Base-by-base conservation (phyloP, 2,797 vertebrate species). In the Lycodopsis pacificus region DNA sequence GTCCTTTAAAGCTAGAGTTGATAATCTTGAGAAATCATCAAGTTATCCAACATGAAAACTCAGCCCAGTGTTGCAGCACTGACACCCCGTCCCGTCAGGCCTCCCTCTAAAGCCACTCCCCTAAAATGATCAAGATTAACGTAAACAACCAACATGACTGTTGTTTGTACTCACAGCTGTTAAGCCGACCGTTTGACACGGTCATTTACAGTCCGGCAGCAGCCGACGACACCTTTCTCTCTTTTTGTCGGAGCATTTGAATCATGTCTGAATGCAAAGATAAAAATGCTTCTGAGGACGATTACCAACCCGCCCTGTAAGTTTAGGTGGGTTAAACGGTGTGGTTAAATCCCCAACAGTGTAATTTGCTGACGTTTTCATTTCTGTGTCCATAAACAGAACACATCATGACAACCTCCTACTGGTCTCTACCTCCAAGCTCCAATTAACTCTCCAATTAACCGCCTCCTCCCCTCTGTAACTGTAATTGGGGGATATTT, bases 381-480 rank as follows among this genome's bases (percentile, higher is more conserved):
- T 67, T 46, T 17, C 20, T 61, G 42, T 19, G 32, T 44, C 65
- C 73, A 53, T 82, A 79, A 73, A 81, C 68, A 77, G 49, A 75
- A 42, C 42, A 17, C 22, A 65, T 7, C 38, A 68, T 40, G 30
- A 59, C 20, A 27, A 36, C 34, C 38, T 53, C 44, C 67, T 4
- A 27, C 70, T 73, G 62, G 76, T 58, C 72, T 48, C 67, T 30
- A 40, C 36, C 49, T 14, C 68, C 38, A 11, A 40, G 7, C 49
- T 40, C 67, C 76, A 85, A 85, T 82, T 75, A 76, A 71, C 62
- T 30, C 57, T 49, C 63, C 72, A 82, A 72, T 83, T 73, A 79
- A 73, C 73, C 64, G 74, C 86, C 63, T 82, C 87, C 46, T 6
- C 76, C 62, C 82, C 75, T n/a, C 34, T 73, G 46, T 59, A 49